phyloP scores from a whole-genome alignment of 2,888 invertebrate genomes.

The Rhorus exstirpatorius region DNA sequence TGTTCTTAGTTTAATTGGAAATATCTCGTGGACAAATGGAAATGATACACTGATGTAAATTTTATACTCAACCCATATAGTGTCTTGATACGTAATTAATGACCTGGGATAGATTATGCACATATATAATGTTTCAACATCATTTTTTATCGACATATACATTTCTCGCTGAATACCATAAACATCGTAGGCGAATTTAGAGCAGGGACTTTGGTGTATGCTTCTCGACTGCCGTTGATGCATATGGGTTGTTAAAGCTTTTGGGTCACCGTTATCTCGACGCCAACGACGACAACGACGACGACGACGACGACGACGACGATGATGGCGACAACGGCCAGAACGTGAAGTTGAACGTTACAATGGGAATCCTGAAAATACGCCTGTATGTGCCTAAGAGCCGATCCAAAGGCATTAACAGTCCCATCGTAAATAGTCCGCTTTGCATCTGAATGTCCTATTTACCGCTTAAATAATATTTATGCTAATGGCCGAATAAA shows the following conservation, averaged over 20 bases:
- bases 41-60: conserved; percentile 14
- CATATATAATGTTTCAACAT: background rate
- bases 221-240: conserved; percentile 34
- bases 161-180: conserved; percentile 37
- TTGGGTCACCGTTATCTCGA: conserved; percentile 69
- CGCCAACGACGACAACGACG: conserved; percentile 53
- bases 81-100: conserved; percentile 5
- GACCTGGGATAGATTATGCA: background rate
- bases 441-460: conserved; percentile 73
- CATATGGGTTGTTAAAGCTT: conserved; percentile 63
- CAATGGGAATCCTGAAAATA: background rate
- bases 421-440: conserved; percentile 71
- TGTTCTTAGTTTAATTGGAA: conserved; percentile 39
- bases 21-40: conserved; percentile 22
- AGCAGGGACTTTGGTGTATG: conserved; percentile 37
- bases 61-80: background rate
- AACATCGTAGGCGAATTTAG: conserved; percentile 53
- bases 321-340: conserved; percentile 22
- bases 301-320: conserved; percentile 26
- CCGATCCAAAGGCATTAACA: conserved; percentile 69
- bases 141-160: conserved; percentile 20
- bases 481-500: conserved; percentile 74
- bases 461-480: conserved; percentile 75
- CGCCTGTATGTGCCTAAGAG: conserved; percentile 44
- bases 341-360: background rate